Conservation (phyloP, 2,797 vertebrate species). For the Enteromius viviparus region DNA sequence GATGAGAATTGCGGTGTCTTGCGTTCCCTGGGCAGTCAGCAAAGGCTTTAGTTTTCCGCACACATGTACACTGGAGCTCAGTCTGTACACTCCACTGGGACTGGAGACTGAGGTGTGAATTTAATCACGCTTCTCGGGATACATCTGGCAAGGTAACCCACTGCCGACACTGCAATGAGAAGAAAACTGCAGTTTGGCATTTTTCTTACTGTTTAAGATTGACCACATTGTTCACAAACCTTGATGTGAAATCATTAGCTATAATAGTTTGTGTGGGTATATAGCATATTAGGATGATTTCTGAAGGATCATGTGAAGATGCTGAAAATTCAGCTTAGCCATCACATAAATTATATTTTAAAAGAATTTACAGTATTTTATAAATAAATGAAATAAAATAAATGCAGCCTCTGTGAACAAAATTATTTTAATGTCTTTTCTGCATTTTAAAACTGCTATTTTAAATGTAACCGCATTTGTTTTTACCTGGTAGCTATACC, state of each 20-base stretch:
- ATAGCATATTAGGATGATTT: background rate
- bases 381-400: too few relatives aligned
- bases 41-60: slow-evolving; percentile 3
- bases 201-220: background rate
- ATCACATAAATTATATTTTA: background rate
- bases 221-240: background rate
- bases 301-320: background rate
- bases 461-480: background rate
- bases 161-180: slow-evolving; percentile 9
- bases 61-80: slow-evolving; percentile 2
- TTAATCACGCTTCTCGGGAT: slow-evolving; percentile 32
- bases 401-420: background rate
- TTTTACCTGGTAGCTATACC: background rate
- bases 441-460: background rate
- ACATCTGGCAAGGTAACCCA: slow-evolving; percentile 28
- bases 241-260: background rate
- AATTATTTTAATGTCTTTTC: background rate
- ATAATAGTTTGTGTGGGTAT: background rate
- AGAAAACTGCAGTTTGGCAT: slow-evolving; percentile 17
- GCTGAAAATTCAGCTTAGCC: background rate
- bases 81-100: slow-evolving; percentile 17
- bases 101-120: slow-evolving; percentile 18
- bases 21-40: background rate
- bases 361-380: background rate
- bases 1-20: background rate